A percentile compares a stretch with the other conserved stretches of the same genome.
phyloP scores from a whole-genome alignment of 1,140 invertebrate genomes.

The Helicoverpa armigera region DNA sequence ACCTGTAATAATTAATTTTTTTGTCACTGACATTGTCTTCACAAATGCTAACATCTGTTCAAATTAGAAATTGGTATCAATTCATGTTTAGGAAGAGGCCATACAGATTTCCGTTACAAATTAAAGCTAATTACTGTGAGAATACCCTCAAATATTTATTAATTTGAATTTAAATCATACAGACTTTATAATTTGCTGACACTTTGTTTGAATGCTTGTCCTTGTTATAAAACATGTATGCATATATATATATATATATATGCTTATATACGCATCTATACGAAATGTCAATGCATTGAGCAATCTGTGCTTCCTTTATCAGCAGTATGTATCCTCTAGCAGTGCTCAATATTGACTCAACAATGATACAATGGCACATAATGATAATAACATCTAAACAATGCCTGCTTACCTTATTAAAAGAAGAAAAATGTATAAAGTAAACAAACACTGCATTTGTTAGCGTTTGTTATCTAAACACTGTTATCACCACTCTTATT shows the following conservation, averaged over 20 bases:
- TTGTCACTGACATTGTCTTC: slow-evolving; percentile 7
- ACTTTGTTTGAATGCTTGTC: slow-evolving; percentile 16
- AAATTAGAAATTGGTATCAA: neutral
- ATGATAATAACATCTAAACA: neutral
- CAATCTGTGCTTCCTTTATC: neutral
- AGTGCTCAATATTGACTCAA: neutral
- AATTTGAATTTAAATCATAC: neutral
- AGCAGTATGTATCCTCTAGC: neutral
- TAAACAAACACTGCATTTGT: slow-evolving; percentile 33
- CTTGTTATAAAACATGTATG: slow-evolving; percentile 8
- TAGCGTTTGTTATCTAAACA: slow-evolving; percentile 32
- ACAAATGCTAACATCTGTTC: slow-evolving; percentile 49
- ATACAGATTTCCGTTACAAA: slow-evolving; percentile 19
- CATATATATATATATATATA: slow-evolving; percentile 4
- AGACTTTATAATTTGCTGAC: neutral
- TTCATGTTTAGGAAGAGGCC: neutral
- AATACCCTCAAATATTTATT: slow-evolving; percentile 9
- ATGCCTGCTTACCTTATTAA: neutral
- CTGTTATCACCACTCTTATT: slow-evolving; percentile 16
- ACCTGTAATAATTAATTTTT: neutral
- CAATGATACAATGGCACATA: neutral
- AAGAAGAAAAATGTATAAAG: slow-evolving; percentile 1
- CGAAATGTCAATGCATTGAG: neutral
- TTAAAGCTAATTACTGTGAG: neutral
- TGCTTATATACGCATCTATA: slow-evolving; percentile 22